Percentiles rank a stretch among this genome's conserved stretches.
These are phyloP conservation scores for Sphenopsis melanotis DNA, from an alignment of 2,797 vertebrate species.

Conservation along the genomic window DNA sequence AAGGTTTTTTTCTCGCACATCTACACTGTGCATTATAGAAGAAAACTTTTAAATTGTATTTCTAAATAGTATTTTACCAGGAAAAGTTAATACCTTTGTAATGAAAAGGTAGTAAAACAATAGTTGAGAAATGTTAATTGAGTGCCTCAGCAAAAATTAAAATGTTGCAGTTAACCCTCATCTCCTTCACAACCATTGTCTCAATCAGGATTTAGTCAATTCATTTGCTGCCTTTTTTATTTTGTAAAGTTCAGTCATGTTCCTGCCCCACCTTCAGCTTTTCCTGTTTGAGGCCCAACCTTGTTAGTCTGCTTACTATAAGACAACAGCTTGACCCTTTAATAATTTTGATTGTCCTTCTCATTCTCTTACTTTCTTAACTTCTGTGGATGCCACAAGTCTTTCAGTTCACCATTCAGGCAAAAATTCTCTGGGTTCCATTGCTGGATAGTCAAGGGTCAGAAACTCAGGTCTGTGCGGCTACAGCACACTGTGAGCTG, in stretches of 20 bases:
- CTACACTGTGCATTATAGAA: not conserved
- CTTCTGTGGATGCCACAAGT: not conserved
- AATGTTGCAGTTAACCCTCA: not conserved
- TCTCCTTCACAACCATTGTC: not conserved
- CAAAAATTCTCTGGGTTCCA: not conserved
- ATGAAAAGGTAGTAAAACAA: not conserved
- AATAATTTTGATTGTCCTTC: not conserved
- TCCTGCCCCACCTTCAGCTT: slow-evolving; percentile 51
- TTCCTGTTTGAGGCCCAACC: slow-evolving; percentile 13
- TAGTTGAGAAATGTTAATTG: not conserved
- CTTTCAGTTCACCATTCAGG: not conserved
- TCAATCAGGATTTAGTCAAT: not conserved
- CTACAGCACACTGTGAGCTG: not conserved
- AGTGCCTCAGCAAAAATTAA: not conserved
- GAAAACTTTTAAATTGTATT: not conserved
- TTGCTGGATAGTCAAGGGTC: not conserved
- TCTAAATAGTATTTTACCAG: not conserved
- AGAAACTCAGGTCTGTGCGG: not conserved
- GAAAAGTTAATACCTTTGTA: not conserved
- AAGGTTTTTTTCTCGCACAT: not conserved
- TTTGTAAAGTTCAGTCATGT: slow-evolving; percentile 7
- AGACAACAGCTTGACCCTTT: not conserved
- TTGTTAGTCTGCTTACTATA: not conserved
- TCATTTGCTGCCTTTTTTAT: not conserved
- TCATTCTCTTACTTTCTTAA: not conserved